phyloP scores from a whole-genome alignment of 2,797 vertebrate species.

The Kryptolebias ocellatus region DNA sequence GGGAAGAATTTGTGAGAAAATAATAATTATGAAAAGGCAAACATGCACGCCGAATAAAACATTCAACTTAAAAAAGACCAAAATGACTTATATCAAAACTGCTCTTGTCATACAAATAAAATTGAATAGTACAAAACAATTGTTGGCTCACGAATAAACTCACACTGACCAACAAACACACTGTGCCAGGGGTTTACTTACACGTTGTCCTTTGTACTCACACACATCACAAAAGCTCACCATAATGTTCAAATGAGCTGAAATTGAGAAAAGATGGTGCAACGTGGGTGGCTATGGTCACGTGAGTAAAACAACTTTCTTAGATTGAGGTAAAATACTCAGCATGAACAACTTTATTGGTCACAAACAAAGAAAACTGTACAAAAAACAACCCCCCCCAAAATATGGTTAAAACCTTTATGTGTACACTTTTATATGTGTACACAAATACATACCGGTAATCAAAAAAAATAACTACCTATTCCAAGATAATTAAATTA shows the following conservation, averaged over 20 bases:
- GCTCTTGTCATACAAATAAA: slow-evolving; percentile 21
- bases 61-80: slow-evolving; percentile 51
- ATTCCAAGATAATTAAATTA: too few species aligned
- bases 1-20: too few species aligned
- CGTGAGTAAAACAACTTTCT: slow-evolving; percentile 1
- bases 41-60: slow-evolving; percentile 20
- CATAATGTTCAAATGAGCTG: slow-evolving; percentile 41
- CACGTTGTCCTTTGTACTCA: slow-evolving; percentile 36
- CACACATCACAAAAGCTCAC: slow-evolving; percentile 26
- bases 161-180: slow-evolving; percentile 35
- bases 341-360: too few species aligned
- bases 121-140: slow-evolving; percentile 63
- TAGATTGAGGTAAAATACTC: too few species aligned
- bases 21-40: too few species aligned
- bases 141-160: slow-evolving; percentile 25
- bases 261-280: slow-evolving; percentile 44
- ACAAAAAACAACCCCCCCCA: too few species aligned
- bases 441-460: too few species aligned
- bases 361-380: too few species aligned
- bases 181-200: slow-evolving; percentile 31
- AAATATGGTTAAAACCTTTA: too few species aligned
- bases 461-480: too few species aligned
- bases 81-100: neutral
- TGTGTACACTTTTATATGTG: too few species aligned
- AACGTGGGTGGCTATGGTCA: slow-evolving; percentile 16